phyloP scores from a whole-genome alignment of 2,797 vertebrate genomes.

The Pipistrellus kuhlii region DNA sequence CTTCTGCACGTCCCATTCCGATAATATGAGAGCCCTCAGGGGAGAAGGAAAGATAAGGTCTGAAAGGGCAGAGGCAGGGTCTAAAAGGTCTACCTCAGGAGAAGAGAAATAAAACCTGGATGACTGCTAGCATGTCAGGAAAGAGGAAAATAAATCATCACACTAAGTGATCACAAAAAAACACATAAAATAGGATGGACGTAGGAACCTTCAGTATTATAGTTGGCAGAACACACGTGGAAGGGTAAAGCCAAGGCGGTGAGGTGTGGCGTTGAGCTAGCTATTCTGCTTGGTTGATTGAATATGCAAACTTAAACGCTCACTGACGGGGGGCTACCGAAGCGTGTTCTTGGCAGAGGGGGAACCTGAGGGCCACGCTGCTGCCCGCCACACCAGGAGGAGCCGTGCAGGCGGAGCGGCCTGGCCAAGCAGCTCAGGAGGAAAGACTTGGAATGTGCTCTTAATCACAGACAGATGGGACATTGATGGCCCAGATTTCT shows the following conservation, averaged over 20 bases:
- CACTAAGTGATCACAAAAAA: background rate
- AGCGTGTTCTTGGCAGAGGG: background rate
- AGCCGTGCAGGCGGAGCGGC: background rate
- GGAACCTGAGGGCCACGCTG: background rate
- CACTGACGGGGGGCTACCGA: background rate
- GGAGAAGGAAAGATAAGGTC: constrained; percentile 4
- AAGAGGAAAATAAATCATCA: constrained; percentile 9
- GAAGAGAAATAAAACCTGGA: constrained; percentile 27
- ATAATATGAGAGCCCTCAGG: constrained; percentile 80
- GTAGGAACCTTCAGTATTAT: background rate
- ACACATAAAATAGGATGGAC: background rate
- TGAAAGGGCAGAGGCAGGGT: background rate
- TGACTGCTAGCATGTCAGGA: background rate
- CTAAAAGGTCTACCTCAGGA: background rate
- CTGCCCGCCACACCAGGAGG: background rate
- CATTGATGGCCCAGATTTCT: background rate
- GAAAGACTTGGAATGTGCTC: background rate
- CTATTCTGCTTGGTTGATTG: background rate
- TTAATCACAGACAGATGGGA: background rate
- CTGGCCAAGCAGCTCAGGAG: background rate
- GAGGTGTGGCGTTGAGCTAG: background rate
- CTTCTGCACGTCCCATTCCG: constrained; percentile 73
- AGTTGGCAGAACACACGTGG: background rate
- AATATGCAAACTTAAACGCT: background rate
- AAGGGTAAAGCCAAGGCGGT: background rate